Percentiles rank a stretch among this genome's conserved stretches.
These are phyloP conservation scores for Odontomachus brunneus DNA, from an alignment of 1,140 invertebrate species.

Conservation along the genomic window DNA sequence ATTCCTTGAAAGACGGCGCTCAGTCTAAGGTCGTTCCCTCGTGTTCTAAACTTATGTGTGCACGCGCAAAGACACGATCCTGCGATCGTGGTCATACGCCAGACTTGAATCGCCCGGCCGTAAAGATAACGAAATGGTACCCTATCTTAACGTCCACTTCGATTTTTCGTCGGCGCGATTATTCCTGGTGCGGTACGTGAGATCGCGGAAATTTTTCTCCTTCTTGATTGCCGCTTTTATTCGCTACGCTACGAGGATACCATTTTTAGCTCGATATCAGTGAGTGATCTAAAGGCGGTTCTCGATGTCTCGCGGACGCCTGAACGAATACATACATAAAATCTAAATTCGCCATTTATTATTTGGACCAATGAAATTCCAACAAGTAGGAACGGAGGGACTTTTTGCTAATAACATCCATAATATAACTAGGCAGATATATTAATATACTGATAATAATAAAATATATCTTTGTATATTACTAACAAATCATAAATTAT, in stretches of 20 bases:
- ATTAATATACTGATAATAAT: no score
- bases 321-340: no score
- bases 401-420: neutral
- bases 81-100: constrained; percentile 62
- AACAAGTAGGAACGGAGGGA: neutral
- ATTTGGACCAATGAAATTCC: neutral
- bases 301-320: neutral
- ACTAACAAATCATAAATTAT: neutral
- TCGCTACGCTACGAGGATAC: neutral
- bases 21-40: constrained; percentile 60
- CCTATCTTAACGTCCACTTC: constrained; percentile 73
- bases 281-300: constrained; percentile 5
- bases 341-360: no score
- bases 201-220: constrained; percentile 39
- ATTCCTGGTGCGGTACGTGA: constrained; percentile 51
- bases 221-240: constrained; percentile 23
- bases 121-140: constrained; percentile 82
- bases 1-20: constrained; percentile 64
- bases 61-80: constrained; percentile 68
- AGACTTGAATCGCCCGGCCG: constrained; percentile 65
- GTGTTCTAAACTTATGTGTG: constrained; percentile 57
- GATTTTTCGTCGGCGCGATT: constrained; percentile 66
- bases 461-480: neutral
- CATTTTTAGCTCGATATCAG: neutral
- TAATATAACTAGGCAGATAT: no score